Evolutionary conservation across 2,113 vertebrate species (phyloP).

Genomic region (Mastomys coucha): DNA sequence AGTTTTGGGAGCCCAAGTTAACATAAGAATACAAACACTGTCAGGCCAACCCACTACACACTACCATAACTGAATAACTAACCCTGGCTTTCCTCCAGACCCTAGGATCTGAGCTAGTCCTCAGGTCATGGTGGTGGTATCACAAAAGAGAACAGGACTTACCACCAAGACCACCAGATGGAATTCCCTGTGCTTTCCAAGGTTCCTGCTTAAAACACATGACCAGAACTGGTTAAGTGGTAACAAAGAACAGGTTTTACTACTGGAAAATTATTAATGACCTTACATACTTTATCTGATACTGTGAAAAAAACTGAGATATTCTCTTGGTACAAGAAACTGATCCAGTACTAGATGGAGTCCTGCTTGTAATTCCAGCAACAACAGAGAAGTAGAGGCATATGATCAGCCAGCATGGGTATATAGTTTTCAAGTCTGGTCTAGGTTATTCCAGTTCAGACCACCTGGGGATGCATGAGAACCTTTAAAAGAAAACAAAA

Average conservation of each 20-base stretch:
- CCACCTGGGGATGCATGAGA: background rate
- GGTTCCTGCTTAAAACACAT: constrained; percentile 10
- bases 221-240: background rate
- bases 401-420: background rate
- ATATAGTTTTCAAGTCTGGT: background rate
- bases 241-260: constrained; percentile 5
- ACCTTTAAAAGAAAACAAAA: background rate
- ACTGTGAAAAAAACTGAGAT: background rate
- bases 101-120: background rate
- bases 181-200: background rate
- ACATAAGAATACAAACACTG: too few relatives aligned
- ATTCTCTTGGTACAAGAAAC: background rate
- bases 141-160: background rate
- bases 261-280: background rate
- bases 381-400: background rate
- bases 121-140: background rate
- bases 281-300: constrained; percentile 34
- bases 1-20: too few relatives aligned
- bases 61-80: background rate
- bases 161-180: background rate
- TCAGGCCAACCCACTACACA: too few relatives aligned
- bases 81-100: background rate
- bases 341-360: background rate
- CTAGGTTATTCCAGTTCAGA: background rate
- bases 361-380: background rate